phyloP scores from a whole-genome alignment of 2,888 invertebrate genomes.

The Diogma glabrata region DNA sequence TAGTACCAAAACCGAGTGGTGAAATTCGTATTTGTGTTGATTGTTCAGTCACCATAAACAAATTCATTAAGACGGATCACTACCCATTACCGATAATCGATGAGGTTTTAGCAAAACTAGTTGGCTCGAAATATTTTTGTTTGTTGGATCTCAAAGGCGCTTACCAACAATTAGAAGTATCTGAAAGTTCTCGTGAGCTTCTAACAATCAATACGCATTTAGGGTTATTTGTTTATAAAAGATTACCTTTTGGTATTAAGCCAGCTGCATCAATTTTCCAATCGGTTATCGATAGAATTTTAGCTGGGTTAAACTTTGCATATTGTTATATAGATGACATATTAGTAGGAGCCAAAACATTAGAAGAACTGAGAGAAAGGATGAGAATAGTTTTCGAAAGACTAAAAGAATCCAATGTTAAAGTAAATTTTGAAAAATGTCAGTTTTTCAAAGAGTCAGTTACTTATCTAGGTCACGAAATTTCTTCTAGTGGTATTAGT shows the following conservation, averaged over 20 bases:
- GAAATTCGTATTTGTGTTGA: too few relatives aligned
- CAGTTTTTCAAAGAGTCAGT: neutral
- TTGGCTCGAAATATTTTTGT: neutral
- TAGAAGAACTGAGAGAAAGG: neutral
- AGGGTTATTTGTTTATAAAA: too few relatives aligned
- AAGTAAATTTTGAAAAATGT: neutral
- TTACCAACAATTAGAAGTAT: neutral
- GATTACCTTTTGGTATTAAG: too few relatives aligned
- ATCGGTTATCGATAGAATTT: neutral
- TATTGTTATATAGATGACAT: constrained; percentile 1
- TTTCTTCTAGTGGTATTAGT: neutral
- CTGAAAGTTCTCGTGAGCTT: too few relatives aligned
- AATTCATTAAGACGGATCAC: neutral
- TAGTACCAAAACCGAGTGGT: too few relatives aligned
- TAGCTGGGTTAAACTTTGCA: neutral
- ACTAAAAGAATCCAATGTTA: neutral
- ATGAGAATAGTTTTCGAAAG: neutral
- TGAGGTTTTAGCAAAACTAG: neutral
- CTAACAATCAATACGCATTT: too few relatives aligned
- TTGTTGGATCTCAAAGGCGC: neutral
- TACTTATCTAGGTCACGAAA: neutral
- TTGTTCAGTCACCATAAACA: neutral
- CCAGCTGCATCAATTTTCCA: neutral
- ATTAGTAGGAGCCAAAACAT: neutral
- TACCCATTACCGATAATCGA: neutral